phyloP scores from a whole-genome alignment of 2,113 vertebrate genomes.

The Electrona antarctica region DNA sequence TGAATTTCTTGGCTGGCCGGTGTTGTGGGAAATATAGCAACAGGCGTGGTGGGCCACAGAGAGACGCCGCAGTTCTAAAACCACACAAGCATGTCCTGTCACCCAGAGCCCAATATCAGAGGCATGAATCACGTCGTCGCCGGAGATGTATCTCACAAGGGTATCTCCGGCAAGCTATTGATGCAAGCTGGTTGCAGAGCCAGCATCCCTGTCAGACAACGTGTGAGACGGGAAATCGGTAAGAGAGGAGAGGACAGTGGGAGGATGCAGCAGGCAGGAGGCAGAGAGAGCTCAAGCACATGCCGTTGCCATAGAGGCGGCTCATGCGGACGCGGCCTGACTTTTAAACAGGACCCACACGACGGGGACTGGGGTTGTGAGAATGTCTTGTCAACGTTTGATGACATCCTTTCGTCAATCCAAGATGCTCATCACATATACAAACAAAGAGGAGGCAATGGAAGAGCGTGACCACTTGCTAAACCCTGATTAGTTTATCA shows the following conservation, averaged over 20 bases:
- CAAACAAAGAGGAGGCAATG: slow-evolving; percentile 12
- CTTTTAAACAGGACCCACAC: slow-evolving; percentile 70
- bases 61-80: background rate
- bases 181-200: slow-evolving; percentile 36
- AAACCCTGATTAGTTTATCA: background rate
- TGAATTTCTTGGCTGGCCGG: too few species aligned
- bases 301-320: slow-evolving; percentile 74
- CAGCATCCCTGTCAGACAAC: slow-evolving; percentile 43
- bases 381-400: slow-evolving; percentile 67
- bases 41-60: slow-evolving; percentile 18
- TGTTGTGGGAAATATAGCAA: slow-evolving; percentile 23
- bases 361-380: slow-evolving; percentile 43
- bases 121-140: slow-evolving; percentile 2
- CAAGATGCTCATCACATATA: slow-evolving; percentile 17
- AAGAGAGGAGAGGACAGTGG: slow-evolving; percentile 22
- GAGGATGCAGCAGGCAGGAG: slow-evolving; percentile 53
- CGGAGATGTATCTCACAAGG: background rate
- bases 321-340: slow-evolving; percentile 67
- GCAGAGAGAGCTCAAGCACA: slow-evolving; percentile 51
- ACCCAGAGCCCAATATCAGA: slow-evolving; percentile 6
- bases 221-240: slow-evolving; percentile 57
- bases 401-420: slow-evolving; percentile 62
- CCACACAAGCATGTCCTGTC: background rate
- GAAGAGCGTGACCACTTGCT: background rate
- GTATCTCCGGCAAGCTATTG: slow-evolving; percentile 7